These are phyloP conservation scores for Diachasma alloeum DNA, from an alignment of 1,140 invertebrate species.

Conservation along the genomic window DNA sequence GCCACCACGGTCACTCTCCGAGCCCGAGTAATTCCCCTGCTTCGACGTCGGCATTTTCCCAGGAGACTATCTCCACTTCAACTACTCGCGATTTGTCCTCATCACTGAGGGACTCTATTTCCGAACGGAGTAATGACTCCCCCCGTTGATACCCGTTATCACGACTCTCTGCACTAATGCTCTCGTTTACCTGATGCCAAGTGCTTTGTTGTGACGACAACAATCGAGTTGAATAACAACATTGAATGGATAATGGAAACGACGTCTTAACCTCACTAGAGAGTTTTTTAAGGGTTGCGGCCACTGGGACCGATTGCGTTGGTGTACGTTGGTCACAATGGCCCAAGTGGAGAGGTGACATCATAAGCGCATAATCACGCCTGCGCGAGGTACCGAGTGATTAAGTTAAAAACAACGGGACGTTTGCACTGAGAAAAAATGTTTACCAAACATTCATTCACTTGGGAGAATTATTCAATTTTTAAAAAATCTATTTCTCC, in stretches of 20 bases:
- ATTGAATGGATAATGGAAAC: no score
- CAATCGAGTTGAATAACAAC: no score
- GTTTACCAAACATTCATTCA: no score
- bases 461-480: no score
- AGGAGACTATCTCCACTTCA: neutral
- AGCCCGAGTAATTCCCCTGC: conserved; percentile 36
- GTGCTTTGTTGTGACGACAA: neutral
- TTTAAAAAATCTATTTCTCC: no score
- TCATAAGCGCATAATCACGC: neutral
- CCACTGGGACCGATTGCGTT: no score
- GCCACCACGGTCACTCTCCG: conserved; percentile 43
- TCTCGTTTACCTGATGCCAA: neutral
- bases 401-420: no score
- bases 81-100: neutral
- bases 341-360: neutral
- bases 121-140: neutral
- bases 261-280: no score
- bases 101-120: neutral
- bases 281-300: no score
- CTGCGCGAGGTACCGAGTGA: neutral
- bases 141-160: neutral
- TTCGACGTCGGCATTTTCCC: neutral
- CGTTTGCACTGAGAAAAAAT: no score
- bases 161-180: neutral
- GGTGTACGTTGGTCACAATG: neutral